Percentiles rank a stretch among this genome's conserved stretches.
Evolutionary conservation across 1,140 invertebrate genomes (phyloP).

Genomic region (Delia radicum): DNA sequence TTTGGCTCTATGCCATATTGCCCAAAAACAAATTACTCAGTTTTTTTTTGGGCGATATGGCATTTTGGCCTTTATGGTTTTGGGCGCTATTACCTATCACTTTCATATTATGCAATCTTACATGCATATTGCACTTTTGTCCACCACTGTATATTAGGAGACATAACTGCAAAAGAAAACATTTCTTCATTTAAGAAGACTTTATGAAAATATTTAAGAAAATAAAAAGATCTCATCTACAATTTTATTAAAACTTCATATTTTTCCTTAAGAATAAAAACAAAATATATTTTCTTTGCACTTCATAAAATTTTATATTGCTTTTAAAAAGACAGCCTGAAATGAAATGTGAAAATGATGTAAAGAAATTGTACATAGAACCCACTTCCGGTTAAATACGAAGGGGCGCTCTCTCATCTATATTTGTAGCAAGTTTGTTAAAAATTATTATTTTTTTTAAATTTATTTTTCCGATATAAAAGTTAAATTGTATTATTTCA

Average conservation of each 20-base stretch:
- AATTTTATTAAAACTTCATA: background rate
- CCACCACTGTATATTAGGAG: background rate
- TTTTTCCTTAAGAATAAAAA: conserved; percentile 2
- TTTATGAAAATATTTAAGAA: background rate
- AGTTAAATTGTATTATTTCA: background rate
- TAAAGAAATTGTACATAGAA: background rate
- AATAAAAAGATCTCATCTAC: background rate
- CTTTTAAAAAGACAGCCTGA: background rate
- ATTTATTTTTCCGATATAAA: conserved; percentile 7
- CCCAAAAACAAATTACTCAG: too few relatives aligned
- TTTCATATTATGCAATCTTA: too few relatives aligned
- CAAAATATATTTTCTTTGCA: conserved; percentile 13
- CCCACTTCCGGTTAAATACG: background rate
- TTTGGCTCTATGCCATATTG: too few relatives aligned
- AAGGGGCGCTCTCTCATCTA: background rate
- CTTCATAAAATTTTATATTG: conserved; percentile 19
- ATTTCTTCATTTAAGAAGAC: background rate
- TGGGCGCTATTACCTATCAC: too few relatives aligned
- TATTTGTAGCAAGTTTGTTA: background rate
- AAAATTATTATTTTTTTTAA: background rate
- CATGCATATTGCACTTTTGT: background rate
- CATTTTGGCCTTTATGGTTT: too few relatives aligned
- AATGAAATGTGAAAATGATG: background rate
- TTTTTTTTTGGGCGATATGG: too few relatives aligned
- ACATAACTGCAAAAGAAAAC: background rate